Conservation (phyloP, 2,797 vertebrate species). For the Capromys pilorides region DNA sequence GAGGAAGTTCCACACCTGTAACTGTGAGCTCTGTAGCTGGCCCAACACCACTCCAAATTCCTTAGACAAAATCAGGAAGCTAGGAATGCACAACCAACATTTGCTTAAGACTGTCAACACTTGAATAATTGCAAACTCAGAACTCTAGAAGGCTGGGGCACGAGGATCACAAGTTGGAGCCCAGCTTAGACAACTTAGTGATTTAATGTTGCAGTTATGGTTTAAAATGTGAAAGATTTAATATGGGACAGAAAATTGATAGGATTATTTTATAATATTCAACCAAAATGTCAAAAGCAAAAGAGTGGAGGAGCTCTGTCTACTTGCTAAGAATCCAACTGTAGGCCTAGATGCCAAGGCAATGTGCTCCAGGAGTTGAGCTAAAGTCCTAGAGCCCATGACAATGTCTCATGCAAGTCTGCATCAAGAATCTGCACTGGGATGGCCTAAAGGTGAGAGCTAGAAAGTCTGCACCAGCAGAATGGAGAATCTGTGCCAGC, state of each 20-base stretch:
- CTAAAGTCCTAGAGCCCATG: background rate
- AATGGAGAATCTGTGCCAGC: background rate
- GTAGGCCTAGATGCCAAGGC: background rate
- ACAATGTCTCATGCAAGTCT: background rate
- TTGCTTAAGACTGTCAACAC: slow-evolving; percentile 37
- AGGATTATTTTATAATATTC: background rate
- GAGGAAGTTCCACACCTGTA: background rate
- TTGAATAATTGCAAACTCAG: background rate
- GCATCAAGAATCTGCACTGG: background rate
- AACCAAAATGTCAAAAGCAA: background rate
- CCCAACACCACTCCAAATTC: background rate
- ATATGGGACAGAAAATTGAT: background rate
- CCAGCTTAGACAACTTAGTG: background rate
- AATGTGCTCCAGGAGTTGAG: background rate
- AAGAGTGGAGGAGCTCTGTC: background rate
- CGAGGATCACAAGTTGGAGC: background rate
- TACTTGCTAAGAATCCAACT: background rate
- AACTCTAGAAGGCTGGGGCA: background rate
- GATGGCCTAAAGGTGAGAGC: background rate
- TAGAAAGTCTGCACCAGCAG: background rate
- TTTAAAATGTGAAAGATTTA: background rate
- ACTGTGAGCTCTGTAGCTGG: background rate
- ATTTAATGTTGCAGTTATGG: background rate
- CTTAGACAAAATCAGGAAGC: slow-evolving; percentile 29
- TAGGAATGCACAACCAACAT: background rate